These are phyloP conservation scores for Tuta absoluta DNA, from an alignment of 2,888 invertebrate genomes.

Conservation along the genomic window DNA sequence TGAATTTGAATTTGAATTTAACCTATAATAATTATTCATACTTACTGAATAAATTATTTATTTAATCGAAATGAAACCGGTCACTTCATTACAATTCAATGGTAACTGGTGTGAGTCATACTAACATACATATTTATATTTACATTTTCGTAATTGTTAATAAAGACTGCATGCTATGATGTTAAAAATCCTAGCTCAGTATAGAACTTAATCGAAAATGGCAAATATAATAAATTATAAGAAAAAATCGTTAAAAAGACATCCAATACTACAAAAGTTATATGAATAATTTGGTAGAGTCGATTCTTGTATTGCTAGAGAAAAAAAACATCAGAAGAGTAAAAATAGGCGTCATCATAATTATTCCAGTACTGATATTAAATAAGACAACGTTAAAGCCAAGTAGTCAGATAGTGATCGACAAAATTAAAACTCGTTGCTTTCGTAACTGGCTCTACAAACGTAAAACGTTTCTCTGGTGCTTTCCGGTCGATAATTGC, in stretches of 20 bases:
- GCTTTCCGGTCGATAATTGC: constrained; percentile 56
- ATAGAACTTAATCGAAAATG: no score
- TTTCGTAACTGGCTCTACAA: constrained; percentile 45
- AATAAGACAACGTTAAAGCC: constrained; percentile 2
- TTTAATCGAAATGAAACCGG: constrained; percentile 5
- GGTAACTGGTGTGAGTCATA: constrained; percentile 15
- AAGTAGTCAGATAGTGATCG: constrained; percentile 21
- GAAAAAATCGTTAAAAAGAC: no score
- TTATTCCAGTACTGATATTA: neutral
- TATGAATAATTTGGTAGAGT: no score
- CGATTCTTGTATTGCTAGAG: no score
- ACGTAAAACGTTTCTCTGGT: constrained; percentile 47
- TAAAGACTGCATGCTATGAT: neutral
- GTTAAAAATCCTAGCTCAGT: neutral
- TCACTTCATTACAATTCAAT: neutral
- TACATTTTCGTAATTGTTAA: constrained; percentile 26
- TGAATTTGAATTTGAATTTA: no score
- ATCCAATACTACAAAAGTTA: neutral
- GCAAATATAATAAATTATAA: no score
- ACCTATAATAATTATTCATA: constrained; percentile 11
- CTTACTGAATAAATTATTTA: constrained; percentile 8
- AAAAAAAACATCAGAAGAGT: no score
- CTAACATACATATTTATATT: constrained; percentile 10
- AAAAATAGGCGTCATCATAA: neutral
- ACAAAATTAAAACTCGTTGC: constrained; percentile 17